Percentiles rank a stretch among this genome's conserved stretches.
Evolutionary conservation across 2,113 vertebrate species (phyloP).

Genomic region (Electrona antarctica): DNA sequence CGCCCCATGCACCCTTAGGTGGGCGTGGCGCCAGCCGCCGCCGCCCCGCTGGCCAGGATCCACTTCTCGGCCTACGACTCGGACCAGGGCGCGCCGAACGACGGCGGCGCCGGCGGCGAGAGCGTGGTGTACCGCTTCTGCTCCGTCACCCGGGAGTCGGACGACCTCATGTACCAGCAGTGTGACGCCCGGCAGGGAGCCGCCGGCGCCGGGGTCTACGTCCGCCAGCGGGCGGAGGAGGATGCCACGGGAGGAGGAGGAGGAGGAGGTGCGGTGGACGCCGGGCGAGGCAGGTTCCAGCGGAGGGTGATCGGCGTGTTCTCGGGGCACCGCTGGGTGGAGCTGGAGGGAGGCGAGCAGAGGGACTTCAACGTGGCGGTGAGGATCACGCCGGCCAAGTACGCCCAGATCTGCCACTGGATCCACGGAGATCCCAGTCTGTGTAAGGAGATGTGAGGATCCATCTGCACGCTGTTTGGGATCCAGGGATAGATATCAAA

Average conservation of each 20-base stretch:
- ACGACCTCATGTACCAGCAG: conserved; percentile 89
- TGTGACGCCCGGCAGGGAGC: conserved; percentile 90
- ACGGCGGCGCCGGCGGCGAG: conserved; percentile 23
- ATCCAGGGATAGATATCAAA: too few relatives aligned
- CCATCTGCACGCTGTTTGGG: too few relatives aligned
- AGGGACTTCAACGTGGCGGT: conserved; percentile 94
- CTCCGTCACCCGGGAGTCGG: conserved; percentile 86
- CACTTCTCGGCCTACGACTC: conserved; percentile 94
- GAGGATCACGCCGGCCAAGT: conserved; percentile 92
- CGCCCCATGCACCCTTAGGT: too few relatives aligned
- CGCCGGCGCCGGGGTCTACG: conserved; percentile 89
- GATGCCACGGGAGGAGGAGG: not conserved
- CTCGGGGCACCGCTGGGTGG: conserved; percentile 90
- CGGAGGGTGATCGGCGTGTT: conserved; percentile 91
- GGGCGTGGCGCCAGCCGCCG: conserved; percentile 80
- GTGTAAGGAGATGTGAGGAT: conserved; percentile 80
- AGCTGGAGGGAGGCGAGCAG: conserved; percentile 80
- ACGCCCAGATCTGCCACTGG: conserved; percentile 95
- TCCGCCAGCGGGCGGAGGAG: conserved; percentile 75
- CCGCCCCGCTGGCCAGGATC: conserved; percentile 80
- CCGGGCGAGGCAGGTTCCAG: conserved; percentile 79
- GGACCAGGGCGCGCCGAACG: conserved; percentile 79
- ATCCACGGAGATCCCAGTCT: conserved; percentile 81
- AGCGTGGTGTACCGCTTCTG: conserved; percentile 93
- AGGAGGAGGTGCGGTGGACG: conserved; percentile 21